Conservation (phyloP, 2,888 invertebrate genomes). For the Lathronympha strigana region DNA sequence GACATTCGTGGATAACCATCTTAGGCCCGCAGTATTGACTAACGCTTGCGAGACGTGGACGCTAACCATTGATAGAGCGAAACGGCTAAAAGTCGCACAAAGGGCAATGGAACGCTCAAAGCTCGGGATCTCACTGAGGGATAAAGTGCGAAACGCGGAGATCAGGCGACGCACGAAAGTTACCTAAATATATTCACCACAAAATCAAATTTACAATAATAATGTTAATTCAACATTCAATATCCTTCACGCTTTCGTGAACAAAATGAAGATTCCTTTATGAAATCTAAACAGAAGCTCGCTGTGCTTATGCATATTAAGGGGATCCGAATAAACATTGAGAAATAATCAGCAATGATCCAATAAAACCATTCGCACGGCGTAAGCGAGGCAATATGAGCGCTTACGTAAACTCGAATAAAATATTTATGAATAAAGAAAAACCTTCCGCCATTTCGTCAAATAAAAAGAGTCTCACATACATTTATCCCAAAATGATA, state of each 20-base stretch:
- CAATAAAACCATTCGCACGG: conserved; percentile 32
- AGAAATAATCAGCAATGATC: conserved; percentile 33
- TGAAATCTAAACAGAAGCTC: conserved; percentile 22
- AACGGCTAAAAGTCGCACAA: too few species aligned
- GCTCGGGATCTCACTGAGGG: too few species aligned
- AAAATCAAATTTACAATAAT: conserved; percentile 6
- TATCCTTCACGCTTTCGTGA: conserved; percentile 11
- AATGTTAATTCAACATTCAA: conserved; percentile 3
- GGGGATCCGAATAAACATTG: conserved; percentile 26
- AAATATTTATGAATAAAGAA: conserved; percentile 4
- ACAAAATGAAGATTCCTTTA: conserved; percentile 19
- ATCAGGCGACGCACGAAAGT: too few species aligned
- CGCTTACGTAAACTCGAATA: conserved; percentile 1
- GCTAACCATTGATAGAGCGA: too few species aligned
- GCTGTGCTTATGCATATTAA: conserved; percentile 25
- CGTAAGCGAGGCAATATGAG: conserved; percentile 18
- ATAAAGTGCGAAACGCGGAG: too few species aligned
- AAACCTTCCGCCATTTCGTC: not conserved
- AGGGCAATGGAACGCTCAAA: too few species aligned
- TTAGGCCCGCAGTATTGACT: too few species aligned
- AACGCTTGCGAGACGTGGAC: too few species aligned
- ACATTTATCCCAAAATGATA: too few species aligned
- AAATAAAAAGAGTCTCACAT: not conserved
- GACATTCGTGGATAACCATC: too few species aligned
- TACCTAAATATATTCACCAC: not conserved